phyloP scores from a whole-genome alignment of 2,888 invertebrate genomes.

The Syritta pipiens region DNA sequence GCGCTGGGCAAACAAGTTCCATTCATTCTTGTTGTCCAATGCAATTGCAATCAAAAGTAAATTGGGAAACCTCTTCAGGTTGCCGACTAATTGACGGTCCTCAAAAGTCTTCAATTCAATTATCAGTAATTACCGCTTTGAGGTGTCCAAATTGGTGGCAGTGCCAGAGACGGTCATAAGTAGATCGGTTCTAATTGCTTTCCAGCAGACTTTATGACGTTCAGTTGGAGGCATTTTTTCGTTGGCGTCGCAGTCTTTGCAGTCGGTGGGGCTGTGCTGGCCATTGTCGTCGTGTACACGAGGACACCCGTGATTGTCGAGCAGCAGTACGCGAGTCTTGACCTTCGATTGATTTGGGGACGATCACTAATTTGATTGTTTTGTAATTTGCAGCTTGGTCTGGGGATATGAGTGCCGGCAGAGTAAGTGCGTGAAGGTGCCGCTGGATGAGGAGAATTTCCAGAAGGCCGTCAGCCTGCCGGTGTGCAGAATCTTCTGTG shows the following conservation, averaged over 20 bases:
- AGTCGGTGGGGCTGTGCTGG: conserved; percentile 5
- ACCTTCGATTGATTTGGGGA: too few relatives aligned
- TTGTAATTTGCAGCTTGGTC: conserved; percentile 63
- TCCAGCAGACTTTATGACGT: conserved; percentile 31
- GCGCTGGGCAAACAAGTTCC: background rate
- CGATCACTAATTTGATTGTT: conserved; percentile 17
- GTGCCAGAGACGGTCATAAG: conserved; percentile 4
- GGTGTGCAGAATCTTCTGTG: conserved; percentile 81
- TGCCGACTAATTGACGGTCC: background rate
- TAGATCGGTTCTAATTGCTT: conserved; percentile 49
- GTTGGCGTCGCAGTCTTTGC: conserved; percentile 21
- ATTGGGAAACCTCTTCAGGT: conserved; percentile 29
- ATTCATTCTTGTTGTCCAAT: background rate
- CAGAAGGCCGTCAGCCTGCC: conserved; percentile 78
- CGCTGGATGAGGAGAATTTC: conserved; percentile 75
- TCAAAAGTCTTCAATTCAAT: conserved; percentile 11
- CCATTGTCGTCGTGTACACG: conserved; percentile 27
- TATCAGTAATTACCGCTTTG: too few relatives aligned
- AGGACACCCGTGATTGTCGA: conserved; percentile 5
- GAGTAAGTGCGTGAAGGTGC: conserved; percentile 75
- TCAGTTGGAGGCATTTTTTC: conserved; percentile 52
- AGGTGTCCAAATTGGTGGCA: conserved; percentile 26
- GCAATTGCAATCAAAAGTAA: conserved; percentile 12
- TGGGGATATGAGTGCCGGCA: conserved; percentile 77
- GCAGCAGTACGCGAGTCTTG: too few relatives aligned